Base-by-base conservation (phyloP, 1,140 invertebrate genomes). In the Eriocheir sinensis region DNA sequence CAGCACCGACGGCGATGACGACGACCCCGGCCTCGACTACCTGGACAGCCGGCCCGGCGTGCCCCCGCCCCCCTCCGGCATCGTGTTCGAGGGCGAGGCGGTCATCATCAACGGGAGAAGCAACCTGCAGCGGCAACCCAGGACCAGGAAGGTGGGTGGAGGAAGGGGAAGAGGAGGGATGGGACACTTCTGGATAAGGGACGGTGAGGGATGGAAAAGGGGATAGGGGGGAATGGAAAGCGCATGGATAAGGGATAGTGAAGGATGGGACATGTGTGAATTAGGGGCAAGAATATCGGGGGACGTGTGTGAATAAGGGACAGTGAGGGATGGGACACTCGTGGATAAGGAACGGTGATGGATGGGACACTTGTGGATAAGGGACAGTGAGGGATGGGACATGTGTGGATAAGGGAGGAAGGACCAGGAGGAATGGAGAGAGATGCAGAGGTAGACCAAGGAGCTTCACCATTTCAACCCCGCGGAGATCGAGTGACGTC, bases 51-150 rank as follows among this genome's bases (percentile, higher is more conserved):
- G 95, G 72, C 91, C 93, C 1, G 95, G 95, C 9, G 95, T 94
- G 3, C 98, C 98, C 95, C 98, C 98, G 4, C 98, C 98, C 91
- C 98, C 98, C 3, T 98, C 98, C 97, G 97, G 98, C 96, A 98
- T 99, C 91, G 97, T 97, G 94, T 99, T 99, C 97, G 97, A 98
- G 96, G 98, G 98, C 96, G 98, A 98, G 96, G 99, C 99, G 97
- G 97, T 99, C 95, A 98, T 99, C 96, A 98, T 99, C 97, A 98
- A 99, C 97, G 98, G 98, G 80, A 98, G 98, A 96, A 98, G 98
- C 96, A 98, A 98, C 97, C 97, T 98, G 90, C 97, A 97, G 95
- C 98, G 97, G 96, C 97, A 97, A 96, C 97, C 98, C 92, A 97
- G 97, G 95, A 97, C 97, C 96, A 97, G 97, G 96, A 98, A 98